Base-by-base conservation (phyloP, 2,113 vertebrate genomes). In the Balaeniceps rex region DNA sequence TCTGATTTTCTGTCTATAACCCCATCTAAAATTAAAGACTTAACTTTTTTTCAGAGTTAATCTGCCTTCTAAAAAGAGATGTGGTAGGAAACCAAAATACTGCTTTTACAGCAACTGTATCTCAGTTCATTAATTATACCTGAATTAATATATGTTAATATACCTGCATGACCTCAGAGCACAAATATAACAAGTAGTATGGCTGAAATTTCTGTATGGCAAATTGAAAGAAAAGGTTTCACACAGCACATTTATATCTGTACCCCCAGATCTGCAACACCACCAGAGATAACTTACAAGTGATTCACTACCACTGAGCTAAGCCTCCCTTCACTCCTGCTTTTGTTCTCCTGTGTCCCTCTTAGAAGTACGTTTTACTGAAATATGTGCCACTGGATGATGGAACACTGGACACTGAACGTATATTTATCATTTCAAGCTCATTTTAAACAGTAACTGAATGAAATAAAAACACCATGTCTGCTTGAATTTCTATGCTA, bases 241-340 rank as follows among this genome's bases (percentile, higher is more conserved):
- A 4, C 61, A 51, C 0, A 4, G 14, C 31, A 65, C 31, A 64
- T 88, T 80, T 91, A 24, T 86, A 70, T 88, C 47, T 31, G 3
- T 60, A 44, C 65, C 47, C 64, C 46, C 55, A 86, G 85, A 93
- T 81, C 34, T 91, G n/a, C 40, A 95, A 34, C 71, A 78, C 34
- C 84, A 57, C 40, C 55, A 72, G 57, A 78, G 72, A 93, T 44
- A 96, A 57, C 61, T 91, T 87, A 42, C 4, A 60, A 74, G 42
- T 97, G 88, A 96, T 95, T 96, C 95, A 91, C 71, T 93, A 77
- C 74, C 55, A 57, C 34, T 66, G 75, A 90, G 78, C 16, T 91
- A 75, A 91, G 14, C n/a, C 6, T 94, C 28, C 58, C 22, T 60
- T 52, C 58, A 70, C 26, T 96, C 52, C 42, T 87, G 42, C 24